These are phyloP conservation scores for Limosa lapponica DNA, from an alignment of 2,797 vertebrate species.

Conservation along the genomic window DNA sequence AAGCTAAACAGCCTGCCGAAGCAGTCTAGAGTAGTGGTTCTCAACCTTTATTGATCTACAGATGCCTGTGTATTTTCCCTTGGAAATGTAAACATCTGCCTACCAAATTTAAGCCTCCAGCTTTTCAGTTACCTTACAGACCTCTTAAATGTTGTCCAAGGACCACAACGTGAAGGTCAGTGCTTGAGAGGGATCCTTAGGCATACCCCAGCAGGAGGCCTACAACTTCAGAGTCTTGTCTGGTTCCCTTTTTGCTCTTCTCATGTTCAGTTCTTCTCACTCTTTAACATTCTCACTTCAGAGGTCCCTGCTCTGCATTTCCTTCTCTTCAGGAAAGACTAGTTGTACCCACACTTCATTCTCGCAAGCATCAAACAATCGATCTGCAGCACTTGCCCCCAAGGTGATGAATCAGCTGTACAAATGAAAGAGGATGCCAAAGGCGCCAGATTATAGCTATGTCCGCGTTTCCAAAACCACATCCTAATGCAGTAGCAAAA, in stretches of 20 bases:
- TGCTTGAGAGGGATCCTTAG: background rate
- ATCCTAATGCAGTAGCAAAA: constrained; percentile 29
- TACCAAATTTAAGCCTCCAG: background rate
- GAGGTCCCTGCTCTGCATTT: background rate
- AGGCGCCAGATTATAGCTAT: background rate
- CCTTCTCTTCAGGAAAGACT: background rate
- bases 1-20: background rate
- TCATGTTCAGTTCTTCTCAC: background rate
- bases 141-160: background rate
- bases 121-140: background rate
- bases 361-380: background rate
- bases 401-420: background rate
- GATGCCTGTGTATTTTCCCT: background rate
- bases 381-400: background rate
- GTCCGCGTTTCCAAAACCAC: background rate
- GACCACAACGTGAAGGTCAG: background rate
- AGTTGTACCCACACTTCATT: background rate
- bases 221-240: background rate
- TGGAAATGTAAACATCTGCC: constrained; percentile 33
- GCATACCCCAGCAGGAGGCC: background rate
- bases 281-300: background rate
- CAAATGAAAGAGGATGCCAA: background rate
- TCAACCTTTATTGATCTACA: constrained; percentile 34
- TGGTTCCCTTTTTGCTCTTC: background rate
- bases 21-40: constrained; percentile 4